A percentile compares a stretch with the other conserved stretches of the same genome.
phyloP scores from a whole-genome alignment of 1,140 invertebrate genomes.

The Phenacoccus solenopsis region DNA sequence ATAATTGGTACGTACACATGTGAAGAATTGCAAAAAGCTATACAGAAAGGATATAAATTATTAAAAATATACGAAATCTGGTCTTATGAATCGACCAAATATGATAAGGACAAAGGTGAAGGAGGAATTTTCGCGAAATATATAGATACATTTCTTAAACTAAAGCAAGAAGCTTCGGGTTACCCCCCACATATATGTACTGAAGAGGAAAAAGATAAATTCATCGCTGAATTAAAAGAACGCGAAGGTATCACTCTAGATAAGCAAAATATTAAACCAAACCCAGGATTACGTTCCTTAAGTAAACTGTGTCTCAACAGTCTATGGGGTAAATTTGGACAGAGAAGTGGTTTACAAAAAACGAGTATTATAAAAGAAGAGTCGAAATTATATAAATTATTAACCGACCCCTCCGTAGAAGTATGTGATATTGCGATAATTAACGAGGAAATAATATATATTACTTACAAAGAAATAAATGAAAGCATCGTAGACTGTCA shows the following conservation, averaged over 20 bases:
- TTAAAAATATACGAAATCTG: conserved; percentile 33
- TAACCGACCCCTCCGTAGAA: no score
- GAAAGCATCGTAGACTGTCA: no score
- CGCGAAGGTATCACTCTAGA: conserved; percentile 33
- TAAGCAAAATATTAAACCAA: conserved; percentile 25
- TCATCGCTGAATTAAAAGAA: conserved; percentile 30
- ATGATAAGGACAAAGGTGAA: conserved; percentile 12
- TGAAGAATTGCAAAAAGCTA: conserved; percentile 32
- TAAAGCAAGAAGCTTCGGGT: conserved; percentile 31
- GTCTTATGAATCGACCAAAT: conserved; percentile 28
- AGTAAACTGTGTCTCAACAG: background rate
- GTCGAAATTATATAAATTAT: no score
- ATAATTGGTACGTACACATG: conserved; percentile 33
- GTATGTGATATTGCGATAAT: no score
- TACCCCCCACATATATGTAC: conserved; percentile 30
- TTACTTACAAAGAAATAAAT: no score
- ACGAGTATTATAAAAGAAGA: no score
- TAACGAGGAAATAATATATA: no score
- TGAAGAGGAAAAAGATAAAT: conserved; percentile 28
- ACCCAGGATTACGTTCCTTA: background rate
- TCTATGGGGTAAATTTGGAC: background rate
- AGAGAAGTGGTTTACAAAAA: no score
- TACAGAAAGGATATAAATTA: conserved; percentile 32
- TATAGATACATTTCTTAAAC: conserved; percentile 32
- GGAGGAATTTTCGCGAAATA: conserved; percentile 29